These are phyloP conservation scores for Gephyroberyx darwinii DNA, from an alignment of 2,797 vertebrate species.

Conservation along the genomic window DNA sequence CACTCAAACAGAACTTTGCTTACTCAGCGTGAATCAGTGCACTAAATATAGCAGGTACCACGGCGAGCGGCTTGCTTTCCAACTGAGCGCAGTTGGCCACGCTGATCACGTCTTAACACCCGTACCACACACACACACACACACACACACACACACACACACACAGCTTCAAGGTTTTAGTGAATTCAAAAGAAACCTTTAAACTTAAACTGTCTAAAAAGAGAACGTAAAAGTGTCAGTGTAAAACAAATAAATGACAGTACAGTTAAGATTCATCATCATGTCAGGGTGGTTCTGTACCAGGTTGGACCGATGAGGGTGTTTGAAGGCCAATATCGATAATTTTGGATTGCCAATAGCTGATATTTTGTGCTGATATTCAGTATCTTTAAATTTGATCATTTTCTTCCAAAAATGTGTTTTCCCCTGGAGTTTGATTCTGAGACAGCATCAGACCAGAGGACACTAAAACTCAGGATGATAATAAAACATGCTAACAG, in stretches of 20 bases:
- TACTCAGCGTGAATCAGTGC: background rate
- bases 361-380: conserved; percentile 6
- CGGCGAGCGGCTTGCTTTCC: background rate
- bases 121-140: background rate
- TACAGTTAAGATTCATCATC: background rate
- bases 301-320: too few species aligned
- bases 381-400: background rate
- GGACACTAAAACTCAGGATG: background rate
- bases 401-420: too few species aligned
- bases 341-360: background rate
- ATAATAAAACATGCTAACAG: too few species aligned
- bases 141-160: too few species aligned
- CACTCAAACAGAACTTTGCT: background rate
- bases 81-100: too few species aligned
- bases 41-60: conserved; percentile 1
- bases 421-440: too few species aligned
- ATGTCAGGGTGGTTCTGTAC: too few species aligned
- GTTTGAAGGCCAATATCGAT: too few species aligned
- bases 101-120: background rate
- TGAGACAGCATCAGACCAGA: conserved; percentile 13
- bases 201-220: background rate
- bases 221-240: background rate
- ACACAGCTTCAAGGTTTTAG: background rate
- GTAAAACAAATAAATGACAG: too few species aligned
- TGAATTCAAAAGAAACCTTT: background rate